Base-by-base conservation (phyloP, 2,797 vertebrate genomes). In the Sitta carolinensis region DNA sequence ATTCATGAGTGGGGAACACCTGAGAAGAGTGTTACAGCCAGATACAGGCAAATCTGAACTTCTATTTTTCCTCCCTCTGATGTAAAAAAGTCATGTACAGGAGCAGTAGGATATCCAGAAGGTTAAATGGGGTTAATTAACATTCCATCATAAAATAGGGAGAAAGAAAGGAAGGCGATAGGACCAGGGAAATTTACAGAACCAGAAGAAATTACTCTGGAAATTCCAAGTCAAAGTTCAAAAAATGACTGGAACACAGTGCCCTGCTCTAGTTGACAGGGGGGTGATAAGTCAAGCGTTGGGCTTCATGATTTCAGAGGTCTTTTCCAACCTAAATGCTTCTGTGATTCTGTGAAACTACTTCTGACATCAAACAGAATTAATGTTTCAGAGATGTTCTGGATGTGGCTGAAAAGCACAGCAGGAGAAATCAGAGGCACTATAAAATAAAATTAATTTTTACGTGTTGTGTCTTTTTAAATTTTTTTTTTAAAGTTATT, bases 51-150 rank as follows among this genome's bases (percentile, higher is more conserved):
- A 55, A 5, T 38, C 2, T 2, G 16, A 5, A 47, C 4, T 6
- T 21, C 21, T 76, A 18, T 48, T 70, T 70, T 21, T 36, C 8
- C 7, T 55, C 16, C 15, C 7, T 7, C 4, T 34, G 40, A 14
- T 4, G 6, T 51, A 55, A 79, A 66, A 38, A 19, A 43, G 22
- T 45, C 6, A 10, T 11, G 4, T 40, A 13, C 1, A 1, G 1
- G 7, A 15, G 32, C 43, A 50, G 18, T 3, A 30, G n/a, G 34
- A 23, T 13, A 64, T 19, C 23, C n/a, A 52, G 38, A 58, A 67
- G 8, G 6, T 18, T 36, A 80, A 64, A 80, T 5, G 4, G 5
- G 4, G 4, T 36, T 61, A 27, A 72, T 50, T 82, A 1, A 2
- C 10, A 34, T 23, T 40, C 36, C 5, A 4, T 21, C 50, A 30